These are phyloP conservation scores for Coleophora deauratella DNA, from an alignment of 2,888 invertebrate species.

Conservation along the genomic window DNA sequence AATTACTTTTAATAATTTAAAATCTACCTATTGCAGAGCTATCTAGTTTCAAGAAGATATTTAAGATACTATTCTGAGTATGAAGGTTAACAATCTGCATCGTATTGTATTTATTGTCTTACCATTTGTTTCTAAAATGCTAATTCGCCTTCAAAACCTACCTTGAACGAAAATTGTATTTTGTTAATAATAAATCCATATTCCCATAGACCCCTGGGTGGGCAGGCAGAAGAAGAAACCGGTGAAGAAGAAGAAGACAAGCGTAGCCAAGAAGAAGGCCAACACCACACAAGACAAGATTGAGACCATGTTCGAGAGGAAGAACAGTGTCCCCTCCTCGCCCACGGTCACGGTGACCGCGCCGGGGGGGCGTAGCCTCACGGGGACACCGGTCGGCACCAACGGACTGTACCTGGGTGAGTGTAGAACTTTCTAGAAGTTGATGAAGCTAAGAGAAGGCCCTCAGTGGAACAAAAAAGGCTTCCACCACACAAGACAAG, in stretches of 20 bases:
- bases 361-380: conserved; percentile 46
- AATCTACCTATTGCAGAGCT: too few relatives aligned
- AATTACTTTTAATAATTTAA: too few relatives aligned
- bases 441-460: too few relatives aligned
- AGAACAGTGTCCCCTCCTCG: conserved; percentile 38
- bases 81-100: too few relatives aligned
- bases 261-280: conserved; percentile 71
- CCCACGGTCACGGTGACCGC: conserved; percentile 38
- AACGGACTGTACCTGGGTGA: conserved; percentile 57
- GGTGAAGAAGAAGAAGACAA: conserved; percentile 68
- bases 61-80: too few relatives aligned
- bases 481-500: conserved; percentile 84
- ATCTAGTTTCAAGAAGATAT: too few relatives aligned
- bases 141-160: too few relatives aligned
- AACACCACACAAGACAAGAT: conserved; percentile 86
- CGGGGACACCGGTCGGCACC: conserved; percentile 63
- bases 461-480: too few relatives aligned
- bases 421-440: background rate
- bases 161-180: too few relatives aligned
- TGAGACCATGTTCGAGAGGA: conserved; percentile 76
- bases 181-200: too few relatives aligned
- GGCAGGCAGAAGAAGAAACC: conserved; percentile 78
- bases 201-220: conserved; percentile 83
- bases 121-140: too few relatives aligned
- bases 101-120: too few relatives aligned